Evolutionary conservation across 2,888 invertebrate species (phyloP).

Genomic region (Alentia gelatinosa): DNA sequence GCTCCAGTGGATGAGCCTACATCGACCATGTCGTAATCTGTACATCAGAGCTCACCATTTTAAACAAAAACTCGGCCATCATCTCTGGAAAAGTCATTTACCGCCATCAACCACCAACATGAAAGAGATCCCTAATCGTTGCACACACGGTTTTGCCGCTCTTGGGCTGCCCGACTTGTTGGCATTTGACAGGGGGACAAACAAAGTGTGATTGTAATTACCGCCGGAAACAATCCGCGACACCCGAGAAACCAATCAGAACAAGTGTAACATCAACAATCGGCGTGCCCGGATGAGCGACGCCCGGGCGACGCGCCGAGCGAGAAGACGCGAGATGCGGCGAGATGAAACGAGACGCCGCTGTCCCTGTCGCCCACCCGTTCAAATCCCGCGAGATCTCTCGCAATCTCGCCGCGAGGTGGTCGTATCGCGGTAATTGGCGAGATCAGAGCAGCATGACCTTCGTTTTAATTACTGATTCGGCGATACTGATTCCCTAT

Average conservation of each 20-base stretch:
- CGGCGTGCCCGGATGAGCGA: not conserved
- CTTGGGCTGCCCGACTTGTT: not conserved
- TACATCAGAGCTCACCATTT: too few species aligned
- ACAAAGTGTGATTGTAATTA: not conserved
- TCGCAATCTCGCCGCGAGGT: conserved; percentile 4
- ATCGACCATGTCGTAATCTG: too few species aligned
- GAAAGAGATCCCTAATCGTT: not conserved
- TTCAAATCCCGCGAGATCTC: not conserved
- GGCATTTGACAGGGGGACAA: not conserved
- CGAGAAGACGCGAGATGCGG: not conserved
- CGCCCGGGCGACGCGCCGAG: not conserved
- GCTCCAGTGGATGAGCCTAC: too few species aligned
- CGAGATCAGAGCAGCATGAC: conserved; percentile 31
- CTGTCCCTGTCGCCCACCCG: not conserved
- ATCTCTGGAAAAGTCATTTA: not conserved
- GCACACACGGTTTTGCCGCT: not conserved
- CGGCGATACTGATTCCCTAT: not conserved
- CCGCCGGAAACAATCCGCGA: not conserved
- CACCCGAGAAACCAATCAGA: not conserved
- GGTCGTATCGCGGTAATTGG: not conserved
- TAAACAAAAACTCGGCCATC: too few species aligned
- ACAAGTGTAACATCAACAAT: not conserved
- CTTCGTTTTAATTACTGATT: not conserved
- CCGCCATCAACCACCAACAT: not conserved
- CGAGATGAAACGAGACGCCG: not conserved